These are phyloP conservation scores for Bemisia tabaci DNA, from an alignment of 1,140 invertebrate species.

Conservation along the genomic window DNA sequence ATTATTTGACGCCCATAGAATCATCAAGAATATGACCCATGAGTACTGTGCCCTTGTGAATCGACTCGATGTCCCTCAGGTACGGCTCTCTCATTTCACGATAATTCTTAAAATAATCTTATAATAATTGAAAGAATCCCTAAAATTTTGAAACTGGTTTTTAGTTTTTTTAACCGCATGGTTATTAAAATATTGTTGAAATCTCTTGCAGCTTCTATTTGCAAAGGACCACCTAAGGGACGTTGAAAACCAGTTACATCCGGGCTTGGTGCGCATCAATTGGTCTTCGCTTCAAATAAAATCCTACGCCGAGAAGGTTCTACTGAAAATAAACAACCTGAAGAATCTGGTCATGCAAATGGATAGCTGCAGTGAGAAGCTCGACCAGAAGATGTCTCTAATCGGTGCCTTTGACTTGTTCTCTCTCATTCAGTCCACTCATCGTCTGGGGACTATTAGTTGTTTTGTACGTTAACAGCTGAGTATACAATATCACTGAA, in stretches of 20 bases:
- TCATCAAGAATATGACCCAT: conserved; percentile 39
- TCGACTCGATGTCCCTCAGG: conserved; percentile 45
- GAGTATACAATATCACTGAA: too few species aligned
- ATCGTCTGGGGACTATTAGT: conserved; percentile 15
- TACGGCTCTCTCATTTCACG: conserved; percentile 21
- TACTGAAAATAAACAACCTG: conserved; percentile 40
- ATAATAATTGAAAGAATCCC: too few species aligned
- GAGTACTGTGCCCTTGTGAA: conserved; percentile 44
- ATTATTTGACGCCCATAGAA: conserved; percentile 46
- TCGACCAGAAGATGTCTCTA: conserved; percentile 42
- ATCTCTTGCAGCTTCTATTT: conserved; percentile 42
- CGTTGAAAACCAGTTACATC: conserved; percentile 59
- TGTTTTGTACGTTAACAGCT: too few species aligned
- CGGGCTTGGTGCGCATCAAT: conserved; percentile 61
- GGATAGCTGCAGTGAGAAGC: conserved; percentile 57
- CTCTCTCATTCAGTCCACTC: conserved; percentile 24
- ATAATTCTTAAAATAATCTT: too few species aligned
- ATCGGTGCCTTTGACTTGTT: conserved; percentile 44
- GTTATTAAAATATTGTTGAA: too few species aligned
- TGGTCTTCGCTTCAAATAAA: conserved; percentile 70
- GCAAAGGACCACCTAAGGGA: conserved; percentile 51
- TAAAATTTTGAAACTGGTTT: too few species aligned
- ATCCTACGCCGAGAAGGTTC: conserved; percentile 49
- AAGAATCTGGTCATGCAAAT: conserved; percentile 53
- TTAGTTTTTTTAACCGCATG: too few species aligned